Evolutionary conservation across 1,140 invertebrate species (phyloP).

Genomic region (Metaphire vulgaris): DNA sequence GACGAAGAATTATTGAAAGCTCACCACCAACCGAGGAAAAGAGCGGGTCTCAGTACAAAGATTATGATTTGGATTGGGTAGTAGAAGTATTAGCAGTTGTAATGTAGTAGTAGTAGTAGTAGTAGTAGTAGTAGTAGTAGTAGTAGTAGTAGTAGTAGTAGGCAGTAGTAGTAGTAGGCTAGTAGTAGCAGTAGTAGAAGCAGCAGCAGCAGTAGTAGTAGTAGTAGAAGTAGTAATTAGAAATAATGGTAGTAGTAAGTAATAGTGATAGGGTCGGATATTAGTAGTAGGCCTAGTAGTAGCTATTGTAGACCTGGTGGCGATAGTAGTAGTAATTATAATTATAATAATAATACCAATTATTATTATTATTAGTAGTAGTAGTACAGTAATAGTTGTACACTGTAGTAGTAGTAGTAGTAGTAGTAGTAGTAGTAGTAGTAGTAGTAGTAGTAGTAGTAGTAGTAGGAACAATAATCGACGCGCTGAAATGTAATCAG

Average conservation of each 20-base stretch:
- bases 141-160: constrained; percentile 18
- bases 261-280: no score
- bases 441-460: constrained; percentile 15
- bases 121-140: constrained; percentile 17
- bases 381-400: no score
- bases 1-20: no score
- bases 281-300: neutral
- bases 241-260: neutral
- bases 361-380: no score
- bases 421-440: constrained; percentile 19
- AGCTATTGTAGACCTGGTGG: no score
- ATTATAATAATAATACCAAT: no score
- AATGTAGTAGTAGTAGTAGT: constrained; percentile 5
- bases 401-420: constrained; percentile 17
- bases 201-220: neutral
- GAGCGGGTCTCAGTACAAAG: no score
- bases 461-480: constrained; percentile 6
- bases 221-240: neutral
- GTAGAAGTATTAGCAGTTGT: no score
- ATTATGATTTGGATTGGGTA: no score
- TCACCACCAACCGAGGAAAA: no score
- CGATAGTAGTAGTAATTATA: neutral
- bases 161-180: no score
- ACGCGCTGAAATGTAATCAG: no score
- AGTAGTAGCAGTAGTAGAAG: constrained; percentile 10